A percentile compares a stretch with the other conserved stretches of the same genome.
Evolutionary conservation across 2,888 invertebrate genomes (phyloP).

Genomic region (Euproctis similis): DNA sequence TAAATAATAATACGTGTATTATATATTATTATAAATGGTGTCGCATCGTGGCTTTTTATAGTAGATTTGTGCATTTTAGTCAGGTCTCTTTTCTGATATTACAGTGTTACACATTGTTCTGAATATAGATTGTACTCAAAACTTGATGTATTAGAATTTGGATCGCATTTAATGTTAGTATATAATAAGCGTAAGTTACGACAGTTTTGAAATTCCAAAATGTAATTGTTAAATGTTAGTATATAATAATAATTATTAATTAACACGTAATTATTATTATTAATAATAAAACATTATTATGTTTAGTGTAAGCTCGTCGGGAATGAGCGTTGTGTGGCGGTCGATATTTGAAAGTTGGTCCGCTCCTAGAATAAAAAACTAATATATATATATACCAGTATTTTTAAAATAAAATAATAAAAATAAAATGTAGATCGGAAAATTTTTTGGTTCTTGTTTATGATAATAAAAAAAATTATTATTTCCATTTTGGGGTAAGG

Average conservation of each 20-base stretch:
- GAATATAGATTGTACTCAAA: too few relatives aligned
- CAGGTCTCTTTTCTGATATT: too few relatives aligned
- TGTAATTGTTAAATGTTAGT: slow-evolving; percentile 16
- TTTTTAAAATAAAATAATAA: slow-evolving; percentile 23
- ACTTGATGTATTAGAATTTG: slow-evolving; percentile 4
- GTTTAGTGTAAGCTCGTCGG: slow-evolving; percentile 29
- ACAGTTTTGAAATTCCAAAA: slow-evolving; percentile 22
- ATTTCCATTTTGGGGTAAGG: slow-evolving; percentile 46
- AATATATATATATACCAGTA: too few relatives aligned
- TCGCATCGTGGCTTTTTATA: slow-evolving; percentile 25
- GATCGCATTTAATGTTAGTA: slow-evolving; percentile 23
- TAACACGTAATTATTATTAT: slow-evolving; percentile 18
- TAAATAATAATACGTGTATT: slow-evolving; percentile 2
- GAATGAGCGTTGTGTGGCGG: slow-evolving; percentile 21
- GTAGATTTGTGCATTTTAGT: slow-evolving; percentile 17
- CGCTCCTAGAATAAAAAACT: slow-evolving; percentile 25
- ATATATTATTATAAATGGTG: slow-evolving; percentile 19
- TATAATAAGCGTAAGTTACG: slow-evolving; percentile 22
- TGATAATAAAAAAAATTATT: slow-evolving; percentile 36
- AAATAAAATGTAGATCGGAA: slow-evolving; percentile 32
- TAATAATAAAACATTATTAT: too few relatives aligned
- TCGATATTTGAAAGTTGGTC: slow-evolving; percentile 15
- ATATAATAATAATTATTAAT: slow-evolving; percentile 23
- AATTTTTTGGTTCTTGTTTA: slow-evolving; percentile 38
- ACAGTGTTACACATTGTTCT: too few relatives aligned